Evolutionary conservation across 2,113 vertebrate species (phyloP).

Genomic region (Neogobius melanostomus): DNA sequence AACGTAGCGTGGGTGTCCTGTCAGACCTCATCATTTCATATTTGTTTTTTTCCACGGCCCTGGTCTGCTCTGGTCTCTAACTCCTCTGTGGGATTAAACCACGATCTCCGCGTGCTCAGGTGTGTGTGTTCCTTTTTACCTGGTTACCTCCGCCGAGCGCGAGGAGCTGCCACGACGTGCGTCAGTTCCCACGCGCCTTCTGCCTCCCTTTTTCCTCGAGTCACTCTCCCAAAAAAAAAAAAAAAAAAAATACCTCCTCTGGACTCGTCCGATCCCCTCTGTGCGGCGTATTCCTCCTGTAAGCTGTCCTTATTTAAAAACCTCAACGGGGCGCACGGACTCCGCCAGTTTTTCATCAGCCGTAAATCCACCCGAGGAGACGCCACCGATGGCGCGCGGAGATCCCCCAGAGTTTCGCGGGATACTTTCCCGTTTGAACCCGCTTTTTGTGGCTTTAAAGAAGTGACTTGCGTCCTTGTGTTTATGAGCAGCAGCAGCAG

Average conservation of each 20-base stretch:
- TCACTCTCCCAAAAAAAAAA: neutral
- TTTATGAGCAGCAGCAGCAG: neutral
- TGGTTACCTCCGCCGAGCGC: neutral
- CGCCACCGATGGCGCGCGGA: neutral
- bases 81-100: neutral
- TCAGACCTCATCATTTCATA: too few relatives aligned
- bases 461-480: neutral
- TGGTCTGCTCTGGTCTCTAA: neutral
- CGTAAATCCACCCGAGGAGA: neutral
- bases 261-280: neutral
- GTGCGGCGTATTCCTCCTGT: neutral
- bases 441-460: neutral
- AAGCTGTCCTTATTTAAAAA: neutral
- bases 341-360: too few relatives aligned
- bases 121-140: neutral
- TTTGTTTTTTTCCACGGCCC: neutral
- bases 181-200: neutral
- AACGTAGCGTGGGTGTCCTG: too few relatives aligned
- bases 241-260: neutral
- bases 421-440: too few relatives aligned
- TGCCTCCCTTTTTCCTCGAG: neutral
- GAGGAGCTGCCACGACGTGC: neutral
- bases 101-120: neutral
- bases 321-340: too few relatives aligned
- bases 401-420: neutral